Percentiles rank a stretch among this genome's conserved stretches.
phyloP scores from a whole-genome alignment of 1,140 invertebrate species.

The Oryzaephilus surinamensis region DNA sequence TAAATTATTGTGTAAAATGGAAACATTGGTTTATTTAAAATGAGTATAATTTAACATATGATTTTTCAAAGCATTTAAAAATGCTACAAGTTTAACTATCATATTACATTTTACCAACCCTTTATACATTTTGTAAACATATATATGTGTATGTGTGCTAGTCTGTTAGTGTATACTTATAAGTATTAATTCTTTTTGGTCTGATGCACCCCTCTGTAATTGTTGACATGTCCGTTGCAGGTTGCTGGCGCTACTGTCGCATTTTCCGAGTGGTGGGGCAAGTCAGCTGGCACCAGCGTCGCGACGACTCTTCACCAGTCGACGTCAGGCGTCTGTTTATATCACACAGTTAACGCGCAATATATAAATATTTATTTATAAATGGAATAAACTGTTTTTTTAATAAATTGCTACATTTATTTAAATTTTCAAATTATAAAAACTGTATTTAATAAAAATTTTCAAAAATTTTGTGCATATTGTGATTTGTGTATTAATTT shows the following conservation, averaged over 20 bases:
- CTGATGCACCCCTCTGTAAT: slow-evolving; percentile 17
- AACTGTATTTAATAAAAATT: slow-evolving; percentile 7
- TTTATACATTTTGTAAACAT: no score
- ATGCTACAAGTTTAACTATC: no score
- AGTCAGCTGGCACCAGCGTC: slow-evolving; percentile 35
- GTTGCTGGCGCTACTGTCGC: slow-evolving; percentile 33
- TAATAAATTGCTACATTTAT: no score
- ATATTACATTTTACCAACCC: no score
- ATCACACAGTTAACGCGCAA: neutral
- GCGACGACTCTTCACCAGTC: slow-evolving; percentile 32
- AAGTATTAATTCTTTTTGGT: slow-evolving; percentile 12
- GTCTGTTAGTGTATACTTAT: no score
- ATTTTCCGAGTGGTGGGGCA: slow-evolving; percentile 21
- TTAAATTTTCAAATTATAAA: neutral
- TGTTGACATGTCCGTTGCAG: slow-evolving; percentile 33
- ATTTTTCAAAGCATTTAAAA: no score
- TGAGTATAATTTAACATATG: no score
- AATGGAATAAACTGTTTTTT: no score
- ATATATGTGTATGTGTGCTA: no score
- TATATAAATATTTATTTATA: no score
- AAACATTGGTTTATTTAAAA: no score
- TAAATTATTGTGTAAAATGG: no score
- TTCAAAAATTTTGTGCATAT: slow-evolving; percentile 6
- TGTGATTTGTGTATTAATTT: neutral
- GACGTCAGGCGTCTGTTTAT: slow-evolving; percentile 29